Base-by-base conservation (phyloP, 1,140 invertebrate species). In the Drosophila biarmipes region DNA sequence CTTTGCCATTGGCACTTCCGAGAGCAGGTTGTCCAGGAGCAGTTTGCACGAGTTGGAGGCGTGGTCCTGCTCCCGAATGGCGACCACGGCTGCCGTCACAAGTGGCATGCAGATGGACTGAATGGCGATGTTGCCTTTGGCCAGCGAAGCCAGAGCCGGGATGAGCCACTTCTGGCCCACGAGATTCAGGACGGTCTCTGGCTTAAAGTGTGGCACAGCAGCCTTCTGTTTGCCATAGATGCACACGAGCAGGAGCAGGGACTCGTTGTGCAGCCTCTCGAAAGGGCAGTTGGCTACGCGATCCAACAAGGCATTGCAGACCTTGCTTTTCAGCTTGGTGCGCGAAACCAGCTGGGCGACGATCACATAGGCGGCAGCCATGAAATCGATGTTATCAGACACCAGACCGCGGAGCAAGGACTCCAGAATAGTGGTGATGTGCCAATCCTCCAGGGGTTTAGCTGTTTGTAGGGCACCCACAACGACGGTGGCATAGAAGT, bases 401-500 rank as follows among this genome's bases (percentile, higher is more conserved):
- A 93, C 93, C 12, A 98, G 90, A 2, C 96, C 96, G 64, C 94
- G 94, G 0, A 95, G 85, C 17, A 98, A 73, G 4, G 94, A 93
- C 27, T 96, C 95, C 15, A 98, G 80, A 5, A 98, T 92, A 17
- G 94, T 93, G 58, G 94, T 93, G 1, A 98, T 91, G 55, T 97
- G 94, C 45, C 94, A 87, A 79, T 98, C 97, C 0, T 93, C 94
- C 1, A 97, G 90, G 15, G 84, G 77, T 19, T 92, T 80, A 0
- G 87, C 87, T 45, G 92, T 89, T 69, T 96, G 93, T 31, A 97
- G 92, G 17, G 94, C 93, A 4, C 96, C 96, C 52, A 96, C 93
- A 4, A 96, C 91, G 2, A 95, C 94, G 2, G 95, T 95, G 56
- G 95, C 95, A 84, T 96, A 97, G 92, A 98, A 98, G 4, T 95